Percentiles rank a stretch among this genome's conserved stretches.
phyloP scores from a whole-genome alignment of 2,797 vertebrate species.

The Acanthopagrus latus region DNA sequence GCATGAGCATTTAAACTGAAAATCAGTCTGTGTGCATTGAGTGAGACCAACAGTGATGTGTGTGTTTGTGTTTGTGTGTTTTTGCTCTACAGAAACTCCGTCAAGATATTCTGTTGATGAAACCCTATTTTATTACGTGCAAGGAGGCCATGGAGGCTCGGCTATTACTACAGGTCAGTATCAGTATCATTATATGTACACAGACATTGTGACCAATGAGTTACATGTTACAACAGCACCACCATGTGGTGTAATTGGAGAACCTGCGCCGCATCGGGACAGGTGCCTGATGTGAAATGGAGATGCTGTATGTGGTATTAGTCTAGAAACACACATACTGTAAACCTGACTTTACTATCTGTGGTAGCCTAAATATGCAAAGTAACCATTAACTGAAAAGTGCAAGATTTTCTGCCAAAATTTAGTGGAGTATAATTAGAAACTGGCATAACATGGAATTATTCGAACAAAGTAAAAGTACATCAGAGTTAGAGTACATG shows the following conservation, averaged over 20 bases:
- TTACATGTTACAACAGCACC: constrained; percentile 33
- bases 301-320: not conserved
- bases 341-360: not conserved
- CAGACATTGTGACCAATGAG: not conserved
- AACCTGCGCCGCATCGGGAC: not conserved
- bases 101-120: constrained; percentile 98
- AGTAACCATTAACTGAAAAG: no score
- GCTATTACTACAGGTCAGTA: constrained; percentile 92
- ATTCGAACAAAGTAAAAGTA: no score
- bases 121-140: constrained; percentile 98
- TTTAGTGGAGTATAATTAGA: no score
- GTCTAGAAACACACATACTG: not conserved
- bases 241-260: constrained; percentile 38
- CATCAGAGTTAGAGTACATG: no score
- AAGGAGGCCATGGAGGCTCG: constrained; percentile 97
- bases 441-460: no score
- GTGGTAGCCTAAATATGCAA: no score
- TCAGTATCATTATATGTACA: not conserved
- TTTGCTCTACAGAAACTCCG: constrained; percentile 90
- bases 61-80: constrained; percentile 2
- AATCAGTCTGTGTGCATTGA: not conserved
- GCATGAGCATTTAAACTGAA: not conserved
- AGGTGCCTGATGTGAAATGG: not conserved
- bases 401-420: no score
- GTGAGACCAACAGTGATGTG: constrained; percentile 3